Conservation (phyloP, 2,888 invertebrate species). For the Aporophyla nigra region DNA sequence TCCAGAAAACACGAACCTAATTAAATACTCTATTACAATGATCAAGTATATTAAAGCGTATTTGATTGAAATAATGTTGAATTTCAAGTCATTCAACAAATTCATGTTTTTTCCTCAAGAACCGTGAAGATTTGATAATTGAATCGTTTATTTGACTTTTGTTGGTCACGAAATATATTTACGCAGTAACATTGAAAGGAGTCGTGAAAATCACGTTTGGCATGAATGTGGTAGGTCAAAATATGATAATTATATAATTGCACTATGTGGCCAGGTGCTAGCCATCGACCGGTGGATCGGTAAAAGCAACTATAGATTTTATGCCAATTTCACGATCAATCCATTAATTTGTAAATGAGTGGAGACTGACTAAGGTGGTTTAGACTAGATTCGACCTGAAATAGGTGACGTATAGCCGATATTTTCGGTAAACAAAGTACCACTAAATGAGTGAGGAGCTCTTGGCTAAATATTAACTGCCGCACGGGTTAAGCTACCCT, state of each 20-base stretch:
- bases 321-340: conserved; percentile 34
- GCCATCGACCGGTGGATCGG: neutral
- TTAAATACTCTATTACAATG: conserved; percentile 42
- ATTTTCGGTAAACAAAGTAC: too few relatives aligned
- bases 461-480: too few relatives aligned
- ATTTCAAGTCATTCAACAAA: conserved; percentile 35
- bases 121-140: conserved; percentile 53
- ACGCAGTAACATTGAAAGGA: conserved; percentile 36
- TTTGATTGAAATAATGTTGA: conserved; percentile 40
- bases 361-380: neutral
- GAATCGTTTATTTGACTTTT: conserved; percentile 35
- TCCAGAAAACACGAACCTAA: conserved; percentile 15
- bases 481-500: too few relatives aligned
- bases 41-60: conserved; percentile 29
- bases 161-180: conserved; percentile 35
- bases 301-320: conserved; percentile 22
- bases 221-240: conserved; percentile 21
- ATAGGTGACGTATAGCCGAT: too few relatives aligned
- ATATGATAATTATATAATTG: neutral
- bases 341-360: neutral
- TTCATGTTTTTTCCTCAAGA: conserved; percentile 21
- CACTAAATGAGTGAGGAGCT: too few relatives aligned
- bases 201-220: conserved; percentile 24
- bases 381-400: neutral
- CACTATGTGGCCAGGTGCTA: conserved; percentile 6